These are phyloP conservation scores for Bombycilla garrulus DNA, from an alignment of 2,113 vertebrate species.

Conservation along the genomic window DNA sequence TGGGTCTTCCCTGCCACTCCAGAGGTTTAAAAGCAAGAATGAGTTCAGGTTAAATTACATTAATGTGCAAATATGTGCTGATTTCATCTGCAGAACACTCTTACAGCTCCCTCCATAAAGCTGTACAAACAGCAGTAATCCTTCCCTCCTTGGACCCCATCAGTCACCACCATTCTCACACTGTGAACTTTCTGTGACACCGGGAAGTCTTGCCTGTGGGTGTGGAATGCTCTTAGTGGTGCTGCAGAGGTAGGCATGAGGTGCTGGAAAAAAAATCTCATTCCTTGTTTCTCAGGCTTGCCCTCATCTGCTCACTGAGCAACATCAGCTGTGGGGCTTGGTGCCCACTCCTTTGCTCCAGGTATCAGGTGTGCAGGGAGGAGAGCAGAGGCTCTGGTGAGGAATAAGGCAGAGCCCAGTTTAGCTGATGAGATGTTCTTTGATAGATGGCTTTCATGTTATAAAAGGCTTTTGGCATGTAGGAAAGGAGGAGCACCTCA, in stretches of 20 bases:
- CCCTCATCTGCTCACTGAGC: background rate
- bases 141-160: background rate
- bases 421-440: background rate
- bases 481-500: background rate
- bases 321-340: background rate
- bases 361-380: background rate
- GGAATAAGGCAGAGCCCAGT: background rate
- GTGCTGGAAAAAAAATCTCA: background rate
- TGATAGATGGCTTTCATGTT: background rate
- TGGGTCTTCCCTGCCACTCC: conserved; percentile 12
- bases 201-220: background rate
- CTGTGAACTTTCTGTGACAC: conserved; percentile 17
- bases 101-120: conserved; percentile 20
- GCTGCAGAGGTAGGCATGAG: background rate
- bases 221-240: background rate
- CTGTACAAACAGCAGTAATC: conserved; percentile 57
- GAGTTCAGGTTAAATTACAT: conserved; percentile 49
- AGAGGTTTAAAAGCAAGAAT: conserved; percentile 33
- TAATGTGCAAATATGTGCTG: conserved; percentile 63
- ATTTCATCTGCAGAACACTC: conserved; percentile 49
- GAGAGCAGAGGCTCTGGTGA: background rate
- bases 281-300: background rate
- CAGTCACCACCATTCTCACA: conserved; percentile 5
- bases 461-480: background rate
- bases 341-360: background rate